phyloP scores from a whole-genome alignment of 1,140 invertebrate genomes.

The Rhagoletis zephyria region DNA sequence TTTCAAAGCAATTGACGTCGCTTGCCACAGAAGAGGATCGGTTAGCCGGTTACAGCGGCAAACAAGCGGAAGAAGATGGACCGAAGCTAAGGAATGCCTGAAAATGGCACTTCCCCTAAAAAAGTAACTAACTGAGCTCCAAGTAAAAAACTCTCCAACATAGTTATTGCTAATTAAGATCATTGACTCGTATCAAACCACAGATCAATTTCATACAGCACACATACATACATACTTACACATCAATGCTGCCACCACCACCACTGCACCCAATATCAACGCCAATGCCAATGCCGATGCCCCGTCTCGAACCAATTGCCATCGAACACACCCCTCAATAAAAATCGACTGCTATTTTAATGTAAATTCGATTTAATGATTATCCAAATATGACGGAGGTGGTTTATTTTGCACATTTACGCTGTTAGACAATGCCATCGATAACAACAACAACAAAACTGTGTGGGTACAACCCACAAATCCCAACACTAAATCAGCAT shows the following conservation, averaged over 20 bases:
- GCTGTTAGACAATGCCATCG: constrained; percentile 7
- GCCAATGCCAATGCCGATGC: neutral
- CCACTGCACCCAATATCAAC: neutral
- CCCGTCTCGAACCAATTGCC: constrained; percentile 9
- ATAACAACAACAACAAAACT: neutral
- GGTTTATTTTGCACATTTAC: constrained; percentile 56
- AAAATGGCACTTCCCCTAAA: too few relatives aligned
- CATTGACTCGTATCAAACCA: constrained; percentile 40
- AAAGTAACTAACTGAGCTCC: too few relatives aligned
- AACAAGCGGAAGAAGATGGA: too few relatives aligned
- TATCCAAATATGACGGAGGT: constrained; percentile 55
- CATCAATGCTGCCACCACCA: neutral
- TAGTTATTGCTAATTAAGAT: constrained; percentile 3
- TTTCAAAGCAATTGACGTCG: too few relatives aligned
- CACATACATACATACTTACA: neutral
- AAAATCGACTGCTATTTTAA: constrained; percentile 53
- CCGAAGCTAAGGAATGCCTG: too few relatives aligned
- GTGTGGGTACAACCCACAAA: constrained; percentile 65
- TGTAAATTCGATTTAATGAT: constrained; percentile 57
- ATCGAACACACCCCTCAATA: constrained; percentile 50
- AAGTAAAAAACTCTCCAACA: neutral
- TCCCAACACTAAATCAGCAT: constrained; percentile 69
- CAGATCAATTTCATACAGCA: constrained; percentile 28
- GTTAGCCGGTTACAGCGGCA: too few relatives aligned
- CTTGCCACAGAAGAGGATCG: too few relatives aligned